Base-by-base conservation (phyloP, 64 coral and sea anemone species). In the Pachyseris speciosa region DNA sequence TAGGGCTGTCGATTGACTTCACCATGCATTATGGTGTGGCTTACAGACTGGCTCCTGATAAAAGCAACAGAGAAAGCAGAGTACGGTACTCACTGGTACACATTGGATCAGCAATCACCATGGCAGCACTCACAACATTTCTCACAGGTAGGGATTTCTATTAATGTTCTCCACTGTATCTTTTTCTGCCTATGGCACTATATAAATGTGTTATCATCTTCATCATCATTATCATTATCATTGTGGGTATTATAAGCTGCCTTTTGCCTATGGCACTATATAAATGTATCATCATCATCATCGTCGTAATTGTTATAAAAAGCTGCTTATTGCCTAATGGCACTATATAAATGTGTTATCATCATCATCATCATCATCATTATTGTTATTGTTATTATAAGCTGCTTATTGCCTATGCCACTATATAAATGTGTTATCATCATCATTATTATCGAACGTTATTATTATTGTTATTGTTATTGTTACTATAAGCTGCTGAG, bases 11-110 rank as follows among this genome's bases (percentile, higher is more conserved):
- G 15, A 94, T 95, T 74, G 96, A 98, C 55, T 98, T 98, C 64
- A 98, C 96, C 12, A 87, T 98, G 86, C 96, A 98, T 93, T 98
- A 98, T 81, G 96, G 96, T 31, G 93, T 98, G 53, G 96, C 96
- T 13, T 98, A 98, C 48, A 71, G 85, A 26, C 24, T 93, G 19
- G 94, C 96, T 64, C 93, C 93, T 39, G 28, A 79, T 15, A 98
- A 95, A 65, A 86, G 83, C 11, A 15, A 79, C 1, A 94, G 96
- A 57, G 61, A 85, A 40, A 65, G 19, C 36, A 78, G 93, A 78
- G 96, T 98, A 49, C 85, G 93, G 7, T 92, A 85, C 80, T 94
- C 96, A 1, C 58, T 98, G n/a, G 66, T 40, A 5, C 96, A 98
- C 53, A 98, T 98, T 86, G 96, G 96, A 86, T 94, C 96, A 34